A percentile compares a stretch with the other conserved stretches of the same genome.
Conservation (phyloP, 2,113 vertebrate species). For the Aldabrachelys gigantea region DNA sequence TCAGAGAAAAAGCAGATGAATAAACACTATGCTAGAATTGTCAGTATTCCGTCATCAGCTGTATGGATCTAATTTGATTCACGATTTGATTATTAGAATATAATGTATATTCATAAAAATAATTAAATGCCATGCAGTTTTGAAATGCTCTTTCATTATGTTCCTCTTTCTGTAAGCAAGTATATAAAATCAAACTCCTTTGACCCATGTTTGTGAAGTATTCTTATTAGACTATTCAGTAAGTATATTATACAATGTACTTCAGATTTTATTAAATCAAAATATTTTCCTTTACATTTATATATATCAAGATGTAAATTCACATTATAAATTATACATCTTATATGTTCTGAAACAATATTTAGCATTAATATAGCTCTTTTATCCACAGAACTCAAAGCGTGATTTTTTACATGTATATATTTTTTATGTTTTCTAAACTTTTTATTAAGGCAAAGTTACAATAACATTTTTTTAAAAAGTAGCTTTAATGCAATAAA, state of each 20-base stretch:
- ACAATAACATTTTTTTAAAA: background rate
- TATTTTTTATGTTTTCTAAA: background rate
- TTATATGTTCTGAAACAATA: background rate
- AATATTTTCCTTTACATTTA: background rate
- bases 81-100: conserved; percentile 35
- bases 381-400: background rate
- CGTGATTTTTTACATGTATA: background rate
- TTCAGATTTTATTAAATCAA: background rate
- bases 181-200: conserved; percentile 10
- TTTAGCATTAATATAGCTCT: background rate
- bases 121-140: conserved; percentile 22
- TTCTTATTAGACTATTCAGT: background rate
- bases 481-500: background rate
- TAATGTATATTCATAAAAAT: conserved; percentile 17
- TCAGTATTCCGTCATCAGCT: conserved; percentile 1
- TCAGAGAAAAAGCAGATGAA: conserved; percentile 11
- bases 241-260: background rate
- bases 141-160: conserved; percentile 39
- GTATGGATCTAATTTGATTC: conserved; percentile 36
- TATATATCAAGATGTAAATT: background rate
- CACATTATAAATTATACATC: background rate
- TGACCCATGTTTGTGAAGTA: background rate
- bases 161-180: conserved; percentile 9
- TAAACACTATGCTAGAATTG: background rate
- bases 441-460: background rate